Percentiles rank a stretch among this genome's conserved stretches.
These are phyloP conservation scores for Genyomyrus donnyi DNA, from an alignment of 2,113 vertebrate species.

Conservation along the genomic window DNA sequence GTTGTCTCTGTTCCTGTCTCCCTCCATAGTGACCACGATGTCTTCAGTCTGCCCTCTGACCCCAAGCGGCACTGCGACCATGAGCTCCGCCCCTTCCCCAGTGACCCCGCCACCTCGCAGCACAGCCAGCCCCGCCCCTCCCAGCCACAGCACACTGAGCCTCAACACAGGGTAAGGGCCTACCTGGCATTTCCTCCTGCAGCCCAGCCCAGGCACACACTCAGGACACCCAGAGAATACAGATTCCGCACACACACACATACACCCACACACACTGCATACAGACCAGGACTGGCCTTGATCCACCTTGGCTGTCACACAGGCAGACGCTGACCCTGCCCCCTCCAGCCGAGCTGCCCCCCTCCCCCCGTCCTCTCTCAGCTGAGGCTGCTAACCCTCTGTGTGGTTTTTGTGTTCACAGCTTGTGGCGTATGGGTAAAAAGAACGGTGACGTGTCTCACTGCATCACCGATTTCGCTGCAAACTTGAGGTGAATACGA, in stretches of 20 bases:
- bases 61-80: constrained; percentile 60
- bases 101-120: constrained; percentile 74
- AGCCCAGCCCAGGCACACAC: neutral
- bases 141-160: constrained; percentile 74
- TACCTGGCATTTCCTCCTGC: neutral
- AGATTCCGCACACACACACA: neutral
- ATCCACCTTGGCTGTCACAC: constrained; percentile 36
- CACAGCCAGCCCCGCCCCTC: constrained; percentile 77
- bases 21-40: constrained; percentile 72
- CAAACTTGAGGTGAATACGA: constrained; percentile 65
- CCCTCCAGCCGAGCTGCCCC: constrained; percentile 9
- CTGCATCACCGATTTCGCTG: constrained; percentile 68
- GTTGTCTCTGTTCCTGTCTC: constrained; percentile 11
- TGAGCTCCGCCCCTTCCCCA: constrained; percentile 68
- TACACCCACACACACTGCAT: neutral
- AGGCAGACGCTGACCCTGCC: constrained; percentile 15
- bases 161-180: constrained; percentile 76
- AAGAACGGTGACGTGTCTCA: constrained; percentile 69
- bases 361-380: neutral
- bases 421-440: constrained; percentile 67
- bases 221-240: neutral
- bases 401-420: constrained; percentile 56
- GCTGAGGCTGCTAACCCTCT: constrained; percentile 43
- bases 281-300: constrained; percentile 14
- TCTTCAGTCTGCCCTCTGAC: constrained; percentile 72